phyloP scores from a whole-genome alignment of 30 jellyfish, hydroid and myxozoan species.

The Hydractinia symbiolongicarpus region DNA sequence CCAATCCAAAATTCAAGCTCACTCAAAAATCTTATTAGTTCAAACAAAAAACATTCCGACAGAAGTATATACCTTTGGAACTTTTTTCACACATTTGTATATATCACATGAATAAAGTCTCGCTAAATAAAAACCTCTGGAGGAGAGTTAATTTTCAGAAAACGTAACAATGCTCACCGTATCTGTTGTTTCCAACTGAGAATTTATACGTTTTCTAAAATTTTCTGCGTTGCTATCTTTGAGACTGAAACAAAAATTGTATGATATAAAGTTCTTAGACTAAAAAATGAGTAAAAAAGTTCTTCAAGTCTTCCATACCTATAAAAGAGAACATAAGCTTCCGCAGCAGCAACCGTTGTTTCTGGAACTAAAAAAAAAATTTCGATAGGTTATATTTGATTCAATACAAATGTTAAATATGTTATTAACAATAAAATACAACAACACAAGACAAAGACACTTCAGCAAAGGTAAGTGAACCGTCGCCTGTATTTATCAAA shows the following conservation, averaged over 20 bases:
- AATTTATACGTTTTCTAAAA: neutral
- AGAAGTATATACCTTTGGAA: no score
- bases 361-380: constrained; percentile 52
- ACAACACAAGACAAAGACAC: neutral
- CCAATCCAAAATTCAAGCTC: no score
- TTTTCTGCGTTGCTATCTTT: constrained; percentile 15
- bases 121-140: neutral
- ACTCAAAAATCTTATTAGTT: no score
- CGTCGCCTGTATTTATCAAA: neutral
- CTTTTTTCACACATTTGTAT: no score
- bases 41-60: no score
- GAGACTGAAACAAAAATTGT: neutral
- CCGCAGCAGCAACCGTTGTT: constrained; percentile 63
- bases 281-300: neutral
- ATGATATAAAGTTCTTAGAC: no score
- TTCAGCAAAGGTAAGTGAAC: neutral
- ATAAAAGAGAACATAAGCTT: constrained; percentile 88
- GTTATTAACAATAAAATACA: no score
- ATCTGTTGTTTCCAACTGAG: neutral
- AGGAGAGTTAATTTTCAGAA: neutral
- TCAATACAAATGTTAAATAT: no score
- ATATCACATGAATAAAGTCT: neutral
- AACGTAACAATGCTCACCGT: neutral
- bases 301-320: constrained; percentile 13
- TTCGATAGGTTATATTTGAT: no score